phyloP scores from a whole-genome alignment of 2,113 vertebrate species.

The Albula goreensis region DNA sequence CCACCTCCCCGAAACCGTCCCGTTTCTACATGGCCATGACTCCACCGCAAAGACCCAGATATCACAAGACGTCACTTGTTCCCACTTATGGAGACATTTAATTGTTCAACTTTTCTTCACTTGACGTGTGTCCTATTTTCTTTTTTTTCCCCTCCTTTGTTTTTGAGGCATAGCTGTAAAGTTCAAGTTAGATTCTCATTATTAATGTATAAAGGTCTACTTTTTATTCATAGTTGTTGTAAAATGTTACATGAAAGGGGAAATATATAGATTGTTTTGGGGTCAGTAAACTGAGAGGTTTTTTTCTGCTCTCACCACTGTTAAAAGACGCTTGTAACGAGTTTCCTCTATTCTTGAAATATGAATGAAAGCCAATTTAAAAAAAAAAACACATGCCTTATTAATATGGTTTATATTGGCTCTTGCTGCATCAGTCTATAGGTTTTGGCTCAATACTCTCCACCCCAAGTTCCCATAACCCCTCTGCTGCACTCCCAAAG shows the following conservation, averaged over 20 bases:
- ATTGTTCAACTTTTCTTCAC: no score
- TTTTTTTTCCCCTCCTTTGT: no score
- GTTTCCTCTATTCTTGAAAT: no score
- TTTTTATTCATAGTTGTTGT: slow-evolving; percentile 42
- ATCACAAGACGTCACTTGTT: no score
- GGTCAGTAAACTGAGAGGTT: slow-evolving; percentile 35
- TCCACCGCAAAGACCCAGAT: no score
- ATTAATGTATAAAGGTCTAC: slow-evolving; percentile 50
- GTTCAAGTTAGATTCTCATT: slow-evolving; percentile 49
- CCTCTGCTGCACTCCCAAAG: not conserved
- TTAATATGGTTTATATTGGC: not conserved
- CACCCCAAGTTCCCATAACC: no score
- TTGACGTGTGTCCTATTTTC: no score
- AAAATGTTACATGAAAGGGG: slow-evolving; percentile 36
- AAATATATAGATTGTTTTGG: slow-evolving; percentile 38
- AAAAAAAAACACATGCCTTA: not conserved
- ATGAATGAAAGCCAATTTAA: not conserved
- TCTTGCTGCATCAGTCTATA: no score
- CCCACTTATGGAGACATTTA: no score
- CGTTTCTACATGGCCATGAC: no score
- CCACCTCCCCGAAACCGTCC: no score
- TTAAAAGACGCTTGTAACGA: not conserved
- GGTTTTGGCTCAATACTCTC: no score
- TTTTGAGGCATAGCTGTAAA: slow-evolving; percentile 38
- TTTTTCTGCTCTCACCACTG: not conserved